phyloP scores from a whole-genome alignment of 2,113 vertebrate genomes.

The Sigmodon hispidus region DNA sequence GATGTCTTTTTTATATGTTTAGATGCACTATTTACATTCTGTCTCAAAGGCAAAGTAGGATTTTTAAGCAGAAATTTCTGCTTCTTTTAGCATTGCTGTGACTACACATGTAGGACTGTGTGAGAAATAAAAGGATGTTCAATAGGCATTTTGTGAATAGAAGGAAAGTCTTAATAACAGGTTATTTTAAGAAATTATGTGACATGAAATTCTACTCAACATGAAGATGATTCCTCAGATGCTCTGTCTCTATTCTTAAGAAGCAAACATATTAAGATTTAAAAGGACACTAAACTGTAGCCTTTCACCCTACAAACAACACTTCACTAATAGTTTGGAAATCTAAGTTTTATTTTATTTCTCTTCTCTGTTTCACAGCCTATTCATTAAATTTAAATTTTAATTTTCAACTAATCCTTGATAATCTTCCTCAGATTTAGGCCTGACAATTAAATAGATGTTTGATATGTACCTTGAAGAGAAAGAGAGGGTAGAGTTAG shows the following conservation, averaged over 20 bases:
- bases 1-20: not conserved
- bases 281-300: not conserved
- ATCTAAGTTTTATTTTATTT: not conserved
- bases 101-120: not conserved
- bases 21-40: not conserved
- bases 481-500: slow-evolving; percentile 3
- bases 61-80: not conserved
- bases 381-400: slow-evolving; percentile 76
- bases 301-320: not conserved
- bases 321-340: too few species aligned
- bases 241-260: not conserved
- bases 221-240: not conserved
- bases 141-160: not conserved
- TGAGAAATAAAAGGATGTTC: not conserved
- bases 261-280: not conserved
- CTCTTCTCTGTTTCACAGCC: slow-evolving; percentile 62
- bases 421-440: slow-evolving; percentile 75
- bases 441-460: slow-evolving; percentile 77
- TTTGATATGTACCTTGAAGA: slow-evolving; percentile 67
- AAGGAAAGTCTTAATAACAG: not conserved
- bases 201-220: not conserved
- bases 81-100: not conserved
- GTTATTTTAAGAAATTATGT: not conserved
- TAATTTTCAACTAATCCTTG: slow-evolving; percentile 76
- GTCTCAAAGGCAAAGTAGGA: not conserved